Base-by-base conservation (phyloP, 2,797 vertebrate genomes). In the Potorous gilbertii region DNA sequence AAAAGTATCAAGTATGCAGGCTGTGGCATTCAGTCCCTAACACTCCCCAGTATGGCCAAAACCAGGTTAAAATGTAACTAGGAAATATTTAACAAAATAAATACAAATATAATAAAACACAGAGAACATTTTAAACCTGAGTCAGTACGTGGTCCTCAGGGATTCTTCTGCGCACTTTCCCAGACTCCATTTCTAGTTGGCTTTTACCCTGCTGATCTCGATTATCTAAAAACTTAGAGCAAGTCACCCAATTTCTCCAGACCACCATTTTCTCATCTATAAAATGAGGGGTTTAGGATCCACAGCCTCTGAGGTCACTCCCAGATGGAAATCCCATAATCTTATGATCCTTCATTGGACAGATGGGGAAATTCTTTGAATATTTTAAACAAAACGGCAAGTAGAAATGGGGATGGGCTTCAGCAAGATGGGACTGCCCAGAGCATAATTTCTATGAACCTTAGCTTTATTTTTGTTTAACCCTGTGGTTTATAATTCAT, bases 401-500 rank as follows among this genome's bases (percentile, higher is more conserved):
- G 8, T 34, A 46, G 74, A 46, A 40, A 46, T 27, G 74, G 21
- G n/a, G 74, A 24, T 18, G 34, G 62, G 16, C 34, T n/a, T 18
- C 62, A n/a, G 62, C 34, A n/a, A n/a, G 5, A 66, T 81, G 40
- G 90, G 94, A 81, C 46, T 94, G 54, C 46, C 24, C 92, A 59
- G 21, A 81, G 21, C 21, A 27, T 81, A 91, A 90, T 62, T 94
- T 93, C 57, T 87, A 0, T 94, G 56, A 97, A 55, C 12, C 55
- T 93, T 96, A 40, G 16, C 91, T 87, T 24, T 57, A 59, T 95
- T 94, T 5, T 94, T 34, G 28, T 95, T 66, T 0, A 50, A 59
- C n/a, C 16, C 92, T 14, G 1, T 91, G 12, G 62, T 5, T 95
- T 96, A 94, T 91, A 11, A 94, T 95, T 95, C 92, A 81, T 93